Conservation (phyloP, 2,888 invertebrate species). For the Leuctra nigra region DNA sequence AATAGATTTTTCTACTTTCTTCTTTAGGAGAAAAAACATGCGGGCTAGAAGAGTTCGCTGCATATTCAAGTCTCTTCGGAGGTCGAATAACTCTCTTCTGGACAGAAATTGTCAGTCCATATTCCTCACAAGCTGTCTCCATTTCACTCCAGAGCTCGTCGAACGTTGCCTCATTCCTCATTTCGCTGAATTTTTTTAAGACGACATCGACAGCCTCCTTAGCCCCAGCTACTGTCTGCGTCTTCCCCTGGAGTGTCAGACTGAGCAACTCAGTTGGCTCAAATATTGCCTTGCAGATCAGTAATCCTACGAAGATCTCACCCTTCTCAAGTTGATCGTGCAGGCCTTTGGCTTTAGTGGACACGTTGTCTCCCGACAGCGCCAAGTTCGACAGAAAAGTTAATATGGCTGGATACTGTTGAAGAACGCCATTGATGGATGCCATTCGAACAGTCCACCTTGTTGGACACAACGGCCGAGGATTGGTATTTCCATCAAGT, state of each 20-base stretch:
- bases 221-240: not conserved
- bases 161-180: not conserved
- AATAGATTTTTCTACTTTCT: slow-evolving; percentile 2
- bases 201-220: slow-evolving; percentile 11
- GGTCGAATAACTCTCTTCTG: slow-evolving; percentile 2
- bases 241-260: not conserved
- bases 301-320: slow-evolving; percentile 8
- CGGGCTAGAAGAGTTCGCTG: too few relatives aligned
- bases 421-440: too few relatives aligned
- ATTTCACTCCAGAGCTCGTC: slow-evolving; percentile 2
- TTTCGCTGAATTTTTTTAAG: not conserved
- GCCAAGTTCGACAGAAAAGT: too few relatives aligned
- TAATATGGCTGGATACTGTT: too few relatives aligned
- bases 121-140: slow-evolving; percentile 7
- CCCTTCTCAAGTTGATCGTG: slow-evolving; percentile 4
- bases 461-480: slow-evolving; percentile 10
- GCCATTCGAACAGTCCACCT: too few relatives aligned
- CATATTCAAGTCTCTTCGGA: too few relatives aligned
- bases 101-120: not conserved
- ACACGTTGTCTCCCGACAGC: slow-evolving; percentile 2
- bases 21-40: not conserved
- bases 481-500: slow-evolving; percentile 7
- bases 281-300: slow-evolving; percentile 8
- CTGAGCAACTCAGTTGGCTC: slow-evolving; percentile 11
- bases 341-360: slow-evolving; percentile 2